Conservation (phyloP, 2,797 vertebrate genomes). For the Myripristis jacobus region DNA sequence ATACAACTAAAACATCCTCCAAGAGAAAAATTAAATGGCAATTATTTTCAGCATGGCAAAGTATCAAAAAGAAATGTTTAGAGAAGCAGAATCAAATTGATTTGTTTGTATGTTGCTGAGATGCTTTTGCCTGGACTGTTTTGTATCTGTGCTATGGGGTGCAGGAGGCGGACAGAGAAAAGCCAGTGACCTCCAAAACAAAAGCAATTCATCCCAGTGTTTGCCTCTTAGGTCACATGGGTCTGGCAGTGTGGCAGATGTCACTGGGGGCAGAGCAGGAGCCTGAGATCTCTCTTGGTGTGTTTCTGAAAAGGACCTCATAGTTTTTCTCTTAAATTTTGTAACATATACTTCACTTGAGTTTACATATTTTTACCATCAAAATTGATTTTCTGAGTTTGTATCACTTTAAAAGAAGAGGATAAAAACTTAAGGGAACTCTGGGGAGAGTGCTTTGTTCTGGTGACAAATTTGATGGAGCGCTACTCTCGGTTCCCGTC, state of each 20-base stretch:
- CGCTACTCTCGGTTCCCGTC: slow-evolving; percentile 1
- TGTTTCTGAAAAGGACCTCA: slow-evolving; percentile 3
- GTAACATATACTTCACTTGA: background rate
- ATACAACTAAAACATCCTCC: too few relatives aligned
- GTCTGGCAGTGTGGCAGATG: slow-evolving; percentile 69
- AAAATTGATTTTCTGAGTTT: too few relatives aligned
- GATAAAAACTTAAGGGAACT: too few relatives aligned
- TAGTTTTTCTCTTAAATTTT: background rate
- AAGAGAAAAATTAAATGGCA: background rate
- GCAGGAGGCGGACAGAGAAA: slow-evolving; percentile 62
- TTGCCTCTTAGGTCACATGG: slow-evolving; percentile 80
- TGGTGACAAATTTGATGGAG: slow-evolving; percentile 38
- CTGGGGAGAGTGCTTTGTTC: background rate
- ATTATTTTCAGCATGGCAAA: background rate
- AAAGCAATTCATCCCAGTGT: slow-evolving; percentile 74
- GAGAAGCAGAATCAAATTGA: slow-evolving; percentile 22
- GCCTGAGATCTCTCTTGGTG: slow-evolving; percentile 5
- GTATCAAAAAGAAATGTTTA: slow-evolving; percentile 35
- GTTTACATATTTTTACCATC: too few relatives aligned
- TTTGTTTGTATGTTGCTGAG: slow-evolving; percentile 28
- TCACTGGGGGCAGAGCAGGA: slow-evolving; percentile 52
- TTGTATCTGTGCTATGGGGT: slow-evolving; percentile 36
- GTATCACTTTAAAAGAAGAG: too few relatives aligned
- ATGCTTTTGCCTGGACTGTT: slow-evolving; percentile 25
- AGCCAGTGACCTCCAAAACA: slow-evolving; percentile 77